phyloP scores from a whole-genome alignment of 2,113 vertebrate genomes.

The Patagioenas fasciata region DNA sequence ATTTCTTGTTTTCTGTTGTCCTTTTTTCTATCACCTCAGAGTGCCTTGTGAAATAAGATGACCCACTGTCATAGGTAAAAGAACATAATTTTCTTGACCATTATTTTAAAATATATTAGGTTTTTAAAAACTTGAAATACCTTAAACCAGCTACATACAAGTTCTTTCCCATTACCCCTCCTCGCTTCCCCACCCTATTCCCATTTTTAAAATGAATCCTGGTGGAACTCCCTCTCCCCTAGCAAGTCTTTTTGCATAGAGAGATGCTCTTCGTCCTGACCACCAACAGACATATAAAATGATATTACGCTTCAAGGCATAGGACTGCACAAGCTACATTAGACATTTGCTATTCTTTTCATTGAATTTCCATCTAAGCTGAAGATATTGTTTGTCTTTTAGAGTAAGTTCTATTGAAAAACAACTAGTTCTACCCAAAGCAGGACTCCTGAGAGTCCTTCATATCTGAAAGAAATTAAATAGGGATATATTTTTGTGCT shows the following conservation, averaged over 20 bases:
- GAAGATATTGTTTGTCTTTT: neutral
- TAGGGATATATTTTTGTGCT: neutral
- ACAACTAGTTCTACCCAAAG: neutral
- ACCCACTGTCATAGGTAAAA: neutral
- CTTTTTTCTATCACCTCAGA: neutral
- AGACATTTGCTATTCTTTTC: neutral
- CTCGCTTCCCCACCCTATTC: fast-evolving
- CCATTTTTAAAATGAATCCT: neutral
- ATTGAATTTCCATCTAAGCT: neutral
- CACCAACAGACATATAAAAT: neutral
- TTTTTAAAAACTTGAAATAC: neutral
- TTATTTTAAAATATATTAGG: neutral
- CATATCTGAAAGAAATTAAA: neutral
- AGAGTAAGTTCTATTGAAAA: neutral
- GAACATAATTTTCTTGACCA: fast-evolving
- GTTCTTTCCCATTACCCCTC: fast-evolving
- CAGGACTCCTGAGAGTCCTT: neutral
- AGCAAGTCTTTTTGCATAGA: neutral
- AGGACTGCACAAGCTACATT: neutral
- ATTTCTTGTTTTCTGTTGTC: neutral
- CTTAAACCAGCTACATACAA: fast-evolving
- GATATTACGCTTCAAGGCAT: neutral
- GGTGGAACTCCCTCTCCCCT: neutral
- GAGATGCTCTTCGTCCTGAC: neutral
- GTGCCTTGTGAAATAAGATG: neutral